A percentile compares a stretch with the other conserved stretches of the same genome.
These are phyloP conservation scores for Smittia sp. DNA, from an alignment of 2,888 invertebrate genomes.

Conservation along the genomic window DNA sequence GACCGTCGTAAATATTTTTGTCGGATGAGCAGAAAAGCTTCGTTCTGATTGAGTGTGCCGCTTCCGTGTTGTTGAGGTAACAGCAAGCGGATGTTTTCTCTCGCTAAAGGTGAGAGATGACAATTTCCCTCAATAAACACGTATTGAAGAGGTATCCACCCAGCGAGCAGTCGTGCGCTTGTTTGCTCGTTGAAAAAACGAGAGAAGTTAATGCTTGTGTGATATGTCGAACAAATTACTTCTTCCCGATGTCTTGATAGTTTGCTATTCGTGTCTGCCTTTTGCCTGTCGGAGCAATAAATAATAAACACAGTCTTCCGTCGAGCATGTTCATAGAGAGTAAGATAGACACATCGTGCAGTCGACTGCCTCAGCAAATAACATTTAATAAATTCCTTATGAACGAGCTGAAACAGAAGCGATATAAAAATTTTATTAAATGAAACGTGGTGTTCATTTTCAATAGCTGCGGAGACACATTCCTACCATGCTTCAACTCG, in stretches of 20 bases:
- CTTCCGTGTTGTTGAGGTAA: background rate
- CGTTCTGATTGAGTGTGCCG: background rate
- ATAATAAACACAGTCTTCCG: slow-evolving; percentile 14
- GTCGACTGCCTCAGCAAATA: background rate
- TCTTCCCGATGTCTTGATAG: background rate
- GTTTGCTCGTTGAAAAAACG: background rate
- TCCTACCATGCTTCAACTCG: background rate
- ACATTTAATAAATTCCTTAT: slow-evolving; percentile 6
- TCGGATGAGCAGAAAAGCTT: background rate
- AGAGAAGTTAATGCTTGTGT: background rate
- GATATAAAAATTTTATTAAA: slow-evolving; percentile 23
- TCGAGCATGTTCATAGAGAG: background rate
- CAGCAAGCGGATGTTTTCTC: background rate
- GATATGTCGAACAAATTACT: too few species aligned
- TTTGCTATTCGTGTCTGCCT: background rate
- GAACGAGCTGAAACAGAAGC: slow-evolving; percentile 22
- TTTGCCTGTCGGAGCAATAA: slow-evolving; percentile 19
- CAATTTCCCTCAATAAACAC: slow-evolving; percentile 19
- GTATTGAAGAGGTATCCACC: background rate
- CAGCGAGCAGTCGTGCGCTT: background rate
- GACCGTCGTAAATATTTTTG: slow-evolving; percentile 16
- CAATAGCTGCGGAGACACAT: slow-evolving; percentile 9
- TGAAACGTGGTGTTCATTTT: slow-evolving; percentile 2
- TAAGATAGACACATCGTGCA: slow-evolving; percentile 11
- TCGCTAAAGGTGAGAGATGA: slow-evolving; percentile 11